phyloP scores from a whole-genome alignment of 2,113 vertebrate species.

The Capra hircus region DNA sequence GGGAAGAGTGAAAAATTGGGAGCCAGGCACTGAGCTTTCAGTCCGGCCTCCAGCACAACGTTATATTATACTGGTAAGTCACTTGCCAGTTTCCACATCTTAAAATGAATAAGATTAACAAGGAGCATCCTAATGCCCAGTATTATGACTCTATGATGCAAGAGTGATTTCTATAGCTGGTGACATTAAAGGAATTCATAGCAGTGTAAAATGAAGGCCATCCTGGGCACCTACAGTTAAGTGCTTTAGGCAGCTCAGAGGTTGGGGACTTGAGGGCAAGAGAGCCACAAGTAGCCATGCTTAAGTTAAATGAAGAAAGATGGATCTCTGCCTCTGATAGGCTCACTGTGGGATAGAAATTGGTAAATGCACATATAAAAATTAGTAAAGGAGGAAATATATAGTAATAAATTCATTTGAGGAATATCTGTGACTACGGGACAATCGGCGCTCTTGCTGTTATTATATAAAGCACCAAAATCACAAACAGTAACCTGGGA shows the following conservation, averaged over 20 bases:
- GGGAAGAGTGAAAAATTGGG: neutral
- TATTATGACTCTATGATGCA: neutral
- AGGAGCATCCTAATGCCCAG: neutral
- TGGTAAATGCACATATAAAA: neutral
- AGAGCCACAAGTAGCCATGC: neutral
- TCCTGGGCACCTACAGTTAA: neutral
- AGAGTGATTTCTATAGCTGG: neutral
- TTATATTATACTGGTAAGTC: neutral
- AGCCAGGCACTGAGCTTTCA: neutral
- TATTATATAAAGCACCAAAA: neutral
- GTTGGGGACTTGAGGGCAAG: neutral
- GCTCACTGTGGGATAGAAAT: neutral
- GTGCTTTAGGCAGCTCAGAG: neutral
- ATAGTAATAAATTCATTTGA: neutral
- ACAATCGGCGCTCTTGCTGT: neutral
- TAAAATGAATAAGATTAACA: neutral
- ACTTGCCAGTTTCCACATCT: neutral
- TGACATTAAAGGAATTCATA: neutral
- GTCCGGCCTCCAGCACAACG: neutral
- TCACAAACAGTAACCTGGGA: neutral
- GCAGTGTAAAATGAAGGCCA: neutral
- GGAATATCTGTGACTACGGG: neutral
- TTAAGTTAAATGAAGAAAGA: conserved; percentile 7
- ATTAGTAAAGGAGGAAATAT: neutral
- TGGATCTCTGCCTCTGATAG: neutral